Conservation (phyloP, 2,797 vertebrate species). For the Tragopan temminckii region DNA sequence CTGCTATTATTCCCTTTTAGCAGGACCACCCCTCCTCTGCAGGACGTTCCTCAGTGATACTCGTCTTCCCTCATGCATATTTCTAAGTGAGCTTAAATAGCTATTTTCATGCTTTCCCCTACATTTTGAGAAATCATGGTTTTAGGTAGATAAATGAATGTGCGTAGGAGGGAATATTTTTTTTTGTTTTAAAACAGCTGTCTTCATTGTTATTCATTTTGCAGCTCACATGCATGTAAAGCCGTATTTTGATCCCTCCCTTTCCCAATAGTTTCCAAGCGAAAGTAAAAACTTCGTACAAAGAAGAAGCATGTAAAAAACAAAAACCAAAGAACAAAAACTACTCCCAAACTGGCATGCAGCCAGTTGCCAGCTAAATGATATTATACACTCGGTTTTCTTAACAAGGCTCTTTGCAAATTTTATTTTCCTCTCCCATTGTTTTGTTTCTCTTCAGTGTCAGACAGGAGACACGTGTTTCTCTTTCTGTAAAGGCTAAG, state of each 20-base stretch:
- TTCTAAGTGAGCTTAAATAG: constrained; percentile 44
- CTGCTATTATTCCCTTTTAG: constrained; percentile 63
- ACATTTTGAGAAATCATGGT: not conserved
- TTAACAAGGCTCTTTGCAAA: not conserved
- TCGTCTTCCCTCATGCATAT: not conserved
- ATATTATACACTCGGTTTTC: not conserved
- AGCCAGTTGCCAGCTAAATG: not conserved
- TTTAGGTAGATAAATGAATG: not conserved
- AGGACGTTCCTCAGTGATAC: not conserved
- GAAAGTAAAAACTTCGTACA: not conserved
- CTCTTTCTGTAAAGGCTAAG: constrained; percentile 1
- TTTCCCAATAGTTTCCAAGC: constrained; percentile 23
- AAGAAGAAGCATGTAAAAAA: not conserved
- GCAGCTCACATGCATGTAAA: not conserved
- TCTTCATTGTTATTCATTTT: constrained; percentile 18
- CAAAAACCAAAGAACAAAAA: not conserved
- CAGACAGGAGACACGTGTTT: not conserved
- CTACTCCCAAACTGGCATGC: not conserved
- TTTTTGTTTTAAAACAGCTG: not conserved
- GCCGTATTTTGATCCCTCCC: not conserved
- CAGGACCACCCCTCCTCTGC: not conserved
- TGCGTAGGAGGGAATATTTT: not conserved
- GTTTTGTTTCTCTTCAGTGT: not conserved
- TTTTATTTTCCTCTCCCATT: constrained; percentile 10
- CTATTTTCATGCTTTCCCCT: constrained; percentile 3